A percentile compares a stretch with the other conserved stretches of the same genome.
These are phyloP conservation scores for Acropternis orthonyx DNA, from an alignment of 2,797 vertebrate species.

Conservation along the genomic window DNA sequence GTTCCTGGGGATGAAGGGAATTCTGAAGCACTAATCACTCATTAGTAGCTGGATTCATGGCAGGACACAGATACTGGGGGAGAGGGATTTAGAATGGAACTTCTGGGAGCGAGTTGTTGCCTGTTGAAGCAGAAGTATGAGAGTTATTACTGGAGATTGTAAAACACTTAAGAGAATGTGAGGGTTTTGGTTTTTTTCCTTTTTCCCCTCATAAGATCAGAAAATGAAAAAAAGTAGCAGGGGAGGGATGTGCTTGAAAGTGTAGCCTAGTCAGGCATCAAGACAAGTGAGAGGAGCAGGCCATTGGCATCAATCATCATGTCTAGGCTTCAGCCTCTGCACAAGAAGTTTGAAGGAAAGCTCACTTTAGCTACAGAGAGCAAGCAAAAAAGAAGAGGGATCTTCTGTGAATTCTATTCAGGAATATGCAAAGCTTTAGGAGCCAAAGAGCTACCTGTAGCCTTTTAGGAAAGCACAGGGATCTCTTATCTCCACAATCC, in stretches of 20 bases:
- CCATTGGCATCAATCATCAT: background rate
- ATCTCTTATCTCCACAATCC: background rate
- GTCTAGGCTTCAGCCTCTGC: background rate
- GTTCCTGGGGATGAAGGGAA: background rate
- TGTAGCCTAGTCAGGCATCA: background rate
- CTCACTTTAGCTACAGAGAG: background rate
- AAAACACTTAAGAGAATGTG: background rate
- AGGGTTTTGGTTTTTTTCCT: no score
- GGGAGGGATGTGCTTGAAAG: background rate
- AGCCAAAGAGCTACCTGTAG: background rate
- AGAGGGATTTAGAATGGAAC: background rate
- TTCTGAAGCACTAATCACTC: background rate
- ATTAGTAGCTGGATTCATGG: background rate
- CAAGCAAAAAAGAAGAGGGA: background rate
- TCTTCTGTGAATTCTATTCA: background rate
- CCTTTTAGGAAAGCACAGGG: background rate
- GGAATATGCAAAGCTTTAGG: background rate
- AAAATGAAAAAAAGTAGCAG: background rate
- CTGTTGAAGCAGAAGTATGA: rapidly evolving
- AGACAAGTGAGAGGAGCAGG: background rate
- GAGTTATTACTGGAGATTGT: background rate
- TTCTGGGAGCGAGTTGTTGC: background rate
- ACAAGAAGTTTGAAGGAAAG: background rate
- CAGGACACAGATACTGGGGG: background rate
- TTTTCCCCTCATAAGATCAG: background rate